Evolutionary conservation across 2,113 vertebrate genomes (phyloP), one percentile per base, ranked within the genome.

Genomic region (Tricholaema leucomelas): DNA sequence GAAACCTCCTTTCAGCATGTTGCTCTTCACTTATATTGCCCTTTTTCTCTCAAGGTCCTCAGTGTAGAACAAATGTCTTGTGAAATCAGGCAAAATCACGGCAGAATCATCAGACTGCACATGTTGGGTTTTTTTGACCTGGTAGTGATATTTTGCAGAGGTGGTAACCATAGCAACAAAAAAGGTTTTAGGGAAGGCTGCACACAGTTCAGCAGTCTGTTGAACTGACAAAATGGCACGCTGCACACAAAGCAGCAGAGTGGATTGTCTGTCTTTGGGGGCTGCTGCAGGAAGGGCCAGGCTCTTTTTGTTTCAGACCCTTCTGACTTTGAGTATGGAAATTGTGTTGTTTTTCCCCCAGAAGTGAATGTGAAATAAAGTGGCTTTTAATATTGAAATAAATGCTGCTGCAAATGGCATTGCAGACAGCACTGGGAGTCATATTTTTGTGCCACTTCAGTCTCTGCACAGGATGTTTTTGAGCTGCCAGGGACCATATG

Each of bases 131-230:
- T 52, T 64, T 42, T 3, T 30, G 0, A 88, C 66, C 64, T 77
- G 9, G 20, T 80, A 56, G 52, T 48, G 76, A 77, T 91, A 71
- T 91, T 95, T 96, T 92, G 87, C 92, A 93, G 78, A 72, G 75
- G 64, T 92, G 15, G 85, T 95, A 90, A 67, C 94, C 81, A 92
- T 96, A 87, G 91, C 35, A 94, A 96, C 95, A 8, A 91, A 90
- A 76, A 52, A 87, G 71, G 58, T 85, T 92, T 92, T 92, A 90
- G 81, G 77, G 64, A 56, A 80, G 72, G 58, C 81, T 89, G 81
- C 79, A 92, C 90, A 83, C 44, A 71, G 64, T 92, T 88, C 87
- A 91, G 72, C 31, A 56, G 64, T 67, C 71, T 91, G 59, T 91
- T 93, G 88, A 94, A 87, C 88, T 87, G 91, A 92, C 38, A 67